Percentiles rank a stretch among this genome's conserved stretches.
Evolutionary conservation across 2,113 vertebrate species (phyloP).

Genomic region (Mus spicilegus): DNA sequence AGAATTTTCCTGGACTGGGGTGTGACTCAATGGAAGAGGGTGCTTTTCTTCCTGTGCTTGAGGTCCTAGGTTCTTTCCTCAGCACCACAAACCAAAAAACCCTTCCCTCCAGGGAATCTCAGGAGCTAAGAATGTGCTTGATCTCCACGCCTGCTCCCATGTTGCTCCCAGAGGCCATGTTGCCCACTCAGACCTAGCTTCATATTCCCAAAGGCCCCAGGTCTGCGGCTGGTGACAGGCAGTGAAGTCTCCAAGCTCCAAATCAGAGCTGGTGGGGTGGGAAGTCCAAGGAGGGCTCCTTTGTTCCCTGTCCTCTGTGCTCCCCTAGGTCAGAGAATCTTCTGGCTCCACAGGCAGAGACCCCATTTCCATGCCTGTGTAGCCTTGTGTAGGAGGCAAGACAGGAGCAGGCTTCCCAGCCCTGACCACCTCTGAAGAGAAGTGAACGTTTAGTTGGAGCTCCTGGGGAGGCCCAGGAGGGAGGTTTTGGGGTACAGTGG

Average conservation of each 20-base stretch:
- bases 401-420: not conserved
- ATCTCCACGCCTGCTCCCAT: not conserved
- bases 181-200: not conserved
- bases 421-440: not conserved
- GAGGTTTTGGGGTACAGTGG: not conserved
- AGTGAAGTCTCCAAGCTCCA: too few relatives aligned
- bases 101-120: not conserved
- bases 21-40: not conserved
- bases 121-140: not conserved
- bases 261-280: too few relatives aligned
- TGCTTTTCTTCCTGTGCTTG: not conserved
- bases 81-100: not conserved
- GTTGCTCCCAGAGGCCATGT: not conserved
- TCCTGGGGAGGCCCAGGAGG: not conserved
- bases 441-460: not conserved
- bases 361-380: not conserved
- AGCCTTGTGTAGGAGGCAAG: not conserved
- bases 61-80: not conserved
- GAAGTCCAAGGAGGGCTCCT: not conserved
- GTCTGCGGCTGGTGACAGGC: not conserved
- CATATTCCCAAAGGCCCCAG: not conserved
- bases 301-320: not conserved
- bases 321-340: not conserved
- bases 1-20: not conserved
- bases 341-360: slow-evolving; percentile 5